Conservation (phyloP, 2,113 vertebrate species). For the Xenopus tropicalis region DNA sequence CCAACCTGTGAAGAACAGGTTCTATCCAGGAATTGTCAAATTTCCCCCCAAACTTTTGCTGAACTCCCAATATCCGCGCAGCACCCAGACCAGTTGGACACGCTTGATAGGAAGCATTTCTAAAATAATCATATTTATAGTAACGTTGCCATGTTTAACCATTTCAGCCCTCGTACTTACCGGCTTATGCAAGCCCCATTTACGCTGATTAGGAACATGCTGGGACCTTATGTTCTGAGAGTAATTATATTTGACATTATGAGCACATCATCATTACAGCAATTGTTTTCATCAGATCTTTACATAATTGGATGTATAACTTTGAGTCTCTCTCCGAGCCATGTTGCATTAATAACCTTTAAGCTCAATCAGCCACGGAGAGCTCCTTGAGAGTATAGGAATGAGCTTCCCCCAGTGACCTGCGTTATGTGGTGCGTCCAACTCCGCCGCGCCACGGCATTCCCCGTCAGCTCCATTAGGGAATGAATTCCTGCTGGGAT, state of each 20-base stretch:
- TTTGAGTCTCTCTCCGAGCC: not conserved
- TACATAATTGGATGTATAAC: not conserved
- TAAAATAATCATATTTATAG: too few relatives aligned
- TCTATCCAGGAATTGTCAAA: too few relatives aligned
- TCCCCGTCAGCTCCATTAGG: conserved; percentile 31
- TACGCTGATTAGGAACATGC: conserved; percentile 24
- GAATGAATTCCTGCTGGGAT: conserved; percentile 40
- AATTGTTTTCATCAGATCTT: not conserved
- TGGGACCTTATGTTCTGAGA: conserved; percentile 12
- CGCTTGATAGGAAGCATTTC: too few relatives aligned
- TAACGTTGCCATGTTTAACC: not conserved
- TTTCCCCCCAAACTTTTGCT: too few relatives aligned
- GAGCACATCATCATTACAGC: not conserved
- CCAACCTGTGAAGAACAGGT: too few relatives aligned
- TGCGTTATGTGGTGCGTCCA: conserved; percentile 7
- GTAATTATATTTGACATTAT: conserved; percentile 26
- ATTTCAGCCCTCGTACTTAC: conserved; percentile 15
- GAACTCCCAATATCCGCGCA: too few relatives aligned
- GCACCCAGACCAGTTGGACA: too few relatives aligned
- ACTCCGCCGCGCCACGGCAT: not conserved
- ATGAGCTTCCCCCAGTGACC: too few relatives aligned
- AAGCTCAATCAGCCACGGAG: not conserved
- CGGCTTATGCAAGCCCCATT: conserved; percentile 15
- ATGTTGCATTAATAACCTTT: not conserved
- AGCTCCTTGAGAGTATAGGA: not conserved